These are phyloP conservation scores for Neotoxoptera formosana DNA, from an alignment of 1,140 invertebrate species.

Conservation along the genomic window DNA sequence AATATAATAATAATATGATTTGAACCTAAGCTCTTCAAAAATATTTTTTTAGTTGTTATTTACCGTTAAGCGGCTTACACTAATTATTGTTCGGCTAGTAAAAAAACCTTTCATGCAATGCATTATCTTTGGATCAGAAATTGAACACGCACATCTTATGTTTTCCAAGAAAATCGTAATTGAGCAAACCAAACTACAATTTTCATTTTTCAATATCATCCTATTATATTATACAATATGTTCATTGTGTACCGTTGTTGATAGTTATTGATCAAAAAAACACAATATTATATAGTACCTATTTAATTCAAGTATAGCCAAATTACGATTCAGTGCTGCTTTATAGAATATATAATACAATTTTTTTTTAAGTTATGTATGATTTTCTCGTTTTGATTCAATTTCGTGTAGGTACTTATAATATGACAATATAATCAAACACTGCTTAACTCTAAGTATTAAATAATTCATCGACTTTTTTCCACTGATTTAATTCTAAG, in stretches of 20 bases:
- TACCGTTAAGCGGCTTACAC: background rate
- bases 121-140: background rate
- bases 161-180: background rate
- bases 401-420: background rate
- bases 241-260: no score
- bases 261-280: no score
- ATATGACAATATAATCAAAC: background rate
- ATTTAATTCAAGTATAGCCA: background rate
- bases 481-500: background rate
- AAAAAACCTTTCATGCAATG: background rate
- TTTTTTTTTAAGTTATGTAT: background rate
- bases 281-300: no score
- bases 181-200: no score
- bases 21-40: background rate
- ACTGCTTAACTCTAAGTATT: background rate
- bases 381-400: background rate
- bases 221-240: no score
- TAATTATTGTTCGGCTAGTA: background rate
- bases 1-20: background rate
- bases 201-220: no score
- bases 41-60: background rate
- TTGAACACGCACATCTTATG: background rate
- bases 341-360: no score
- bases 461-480: background rate
- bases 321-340: no score